phyloP scores from a whole-genome alignment of 1,140 invertebrate genomes.

The Whitmania pigra region DNA sequence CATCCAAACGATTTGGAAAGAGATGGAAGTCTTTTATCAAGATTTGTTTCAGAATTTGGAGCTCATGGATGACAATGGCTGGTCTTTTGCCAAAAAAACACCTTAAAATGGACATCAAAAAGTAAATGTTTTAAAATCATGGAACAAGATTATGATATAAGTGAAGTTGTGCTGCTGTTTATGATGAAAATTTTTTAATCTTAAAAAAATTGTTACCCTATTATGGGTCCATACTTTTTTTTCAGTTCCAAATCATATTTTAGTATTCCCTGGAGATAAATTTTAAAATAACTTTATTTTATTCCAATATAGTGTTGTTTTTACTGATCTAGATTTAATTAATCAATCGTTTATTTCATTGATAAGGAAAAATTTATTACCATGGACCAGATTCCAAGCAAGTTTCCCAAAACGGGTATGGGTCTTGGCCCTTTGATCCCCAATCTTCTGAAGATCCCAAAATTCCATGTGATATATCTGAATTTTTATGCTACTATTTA shows the following conservation, averaged over 20 bases:
- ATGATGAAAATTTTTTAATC: no score
- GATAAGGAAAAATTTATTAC: not conserved
- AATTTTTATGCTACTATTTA: not conserved
- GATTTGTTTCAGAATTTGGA: slow-evolving; percentile 27
- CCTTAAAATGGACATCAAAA: slow-evolving; percentile 17
- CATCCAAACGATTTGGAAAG: slow-evolving; percentile 33
- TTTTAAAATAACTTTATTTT: not conserved
- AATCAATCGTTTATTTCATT: no score
- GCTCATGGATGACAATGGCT: slow-evolving; percentile 24
- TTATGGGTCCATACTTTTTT: slow-evolving; percentile 9
- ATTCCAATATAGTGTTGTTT: not conserved
- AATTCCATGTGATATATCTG: slow-evolving; percentile 15
- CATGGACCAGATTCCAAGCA: not conserved
- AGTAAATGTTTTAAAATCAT: no score
- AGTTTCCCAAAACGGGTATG: slow-evolving; percentile 16
- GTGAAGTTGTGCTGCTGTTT: not conserved
- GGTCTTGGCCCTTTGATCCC: slow-evolving; percentile 17
- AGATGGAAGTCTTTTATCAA: slow-evolving; percentile 28
- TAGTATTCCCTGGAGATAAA: not conserved
- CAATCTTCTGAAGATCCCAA: slow-evolving; percentile 14
- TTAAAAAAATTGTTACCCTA: not conserved
- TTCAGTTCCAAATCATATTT: slow-evolving; percentile 3
- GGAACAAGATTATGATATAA: no score
- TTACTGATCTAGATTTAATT: not conserved
- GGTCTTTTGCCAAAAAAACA: slow-evolving; percentile 24